phyloP scores from a whole-genome alignment of 2,888 invertebrate species.

The Morinoia aosen region DNA sequence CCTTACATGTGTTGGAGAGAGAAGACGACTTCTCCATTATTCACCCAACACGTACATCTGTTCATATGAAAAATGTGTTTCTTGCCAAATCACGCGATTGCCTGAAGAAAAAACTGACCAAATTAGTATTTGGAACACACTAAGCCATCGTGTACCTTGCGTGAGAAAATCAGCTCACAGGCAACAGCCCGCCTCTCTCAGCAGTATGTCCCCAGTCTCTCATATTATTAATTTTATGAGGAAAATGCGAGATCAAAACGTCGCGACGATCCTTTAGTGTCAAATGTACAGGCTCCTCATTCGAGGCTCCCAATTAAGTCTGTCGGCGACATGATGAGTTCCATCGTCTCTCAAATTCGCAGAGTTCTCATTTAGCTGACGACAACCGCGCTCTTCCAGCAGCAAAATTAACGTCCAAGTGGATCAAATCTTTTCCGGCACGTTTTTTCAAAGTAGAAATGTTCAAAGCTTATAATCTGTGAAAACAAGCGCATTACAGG shows the following conservation, averaged over 20 bases:
- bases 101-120: no score
- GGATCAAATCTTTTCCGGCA: neutral
- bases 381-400: neutral
- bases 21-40: no score
- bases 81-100: no score
- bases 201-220: neutral
- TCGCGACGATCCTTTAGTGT: neutral
- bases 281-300: neutral
- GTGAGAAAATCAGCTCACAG: neutral
- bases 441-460: neutral
- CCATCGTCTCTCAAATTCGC: constrained; percentile 9
- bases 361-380: neutral
- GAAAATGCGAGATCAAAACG: constrained; percentile 1
- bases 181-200: neutral
- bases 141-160: no score
- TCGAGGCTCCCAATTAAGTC: neutral
- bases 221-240: neutral
- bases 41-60: no score
- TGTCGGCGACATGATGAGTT: constrained; percentile 10
- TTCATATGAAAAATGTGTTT: no score
- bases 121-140: no score
- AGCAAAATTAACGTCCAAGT: constrained; percentile 1
- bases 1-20: no score
- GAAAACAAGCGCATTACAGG: constrained; percentile 3
- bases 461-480: neutral